These are phyloP conservation scores for Nudaria mundana DNA, from an alignment of 2,888 invertebrate species.

Conservation along the genomic window DNA sequence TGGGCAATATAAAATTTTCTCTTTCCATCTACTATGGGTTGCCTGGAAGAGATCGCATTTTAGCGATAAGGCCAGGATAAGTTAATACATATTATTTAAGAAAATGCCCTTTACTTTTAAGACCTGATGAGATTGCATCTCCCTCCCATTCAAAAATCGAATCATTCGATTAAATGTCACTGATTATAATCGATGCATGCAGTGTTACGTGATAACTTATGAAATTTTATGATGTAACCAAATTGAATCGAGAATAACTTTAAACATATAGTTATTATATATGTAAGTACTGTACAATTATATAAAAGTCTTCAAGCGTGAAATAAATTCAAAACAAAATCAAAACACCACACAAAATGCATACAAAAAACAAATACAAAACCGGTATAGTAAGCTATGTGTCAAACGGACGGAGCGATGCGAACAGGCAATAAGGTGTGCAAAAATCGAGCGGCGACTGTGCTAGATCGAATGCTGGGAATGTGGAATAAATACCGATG, in stretches of 20 bases:
- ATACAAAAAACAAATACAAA: constrained; percentile 43
- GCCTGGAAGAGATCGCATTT: too few species aligned
- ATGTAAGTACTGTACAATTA: constrained; percentile 25
- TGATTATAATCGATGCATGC: constrained; percentile 29
- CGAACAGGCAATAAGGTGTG: constrained; percentile 71
- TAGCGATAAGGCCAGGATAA: too few species aligned
- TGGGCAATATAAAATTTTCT: too few species aligned
- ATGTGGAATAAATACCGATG: constrained; percentile 65
- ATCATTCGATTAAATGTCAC: constrained; percentile 34
- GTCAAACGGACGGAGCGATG: constrained; percentile 55
- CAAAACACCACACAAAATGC: constrained; percentile 46
- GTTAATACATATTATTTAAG: too few species aligned
- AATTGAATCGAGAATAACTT: constrained; percentile 26
- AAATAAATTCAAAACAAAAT: constrained; percentile 29
- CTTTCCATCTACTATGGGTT: too few species aligned
- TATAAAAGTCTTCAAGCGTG: constrained; percentile 28
- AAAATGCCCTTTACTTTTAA: too few species aligned
- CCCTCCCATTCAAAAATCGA: constrained; percentile 34
- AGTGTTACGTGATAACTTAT: constrained; percentile 35
- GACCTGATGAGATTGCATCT: too few species aligned
- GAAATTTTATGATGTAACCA: constrained; percentile 18
- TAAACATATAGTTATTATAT: neutral
- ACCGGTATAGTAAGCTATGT: constrained; percentile 53
- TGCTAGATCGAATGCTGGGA: constrained; percentile 56
- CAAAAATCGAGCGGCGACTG: constrained; percentile 60